Evolutionary conservation across 2,888 invertebrate genomes (phyloP).

Genomic region (Parnassius orleans): DNA sequence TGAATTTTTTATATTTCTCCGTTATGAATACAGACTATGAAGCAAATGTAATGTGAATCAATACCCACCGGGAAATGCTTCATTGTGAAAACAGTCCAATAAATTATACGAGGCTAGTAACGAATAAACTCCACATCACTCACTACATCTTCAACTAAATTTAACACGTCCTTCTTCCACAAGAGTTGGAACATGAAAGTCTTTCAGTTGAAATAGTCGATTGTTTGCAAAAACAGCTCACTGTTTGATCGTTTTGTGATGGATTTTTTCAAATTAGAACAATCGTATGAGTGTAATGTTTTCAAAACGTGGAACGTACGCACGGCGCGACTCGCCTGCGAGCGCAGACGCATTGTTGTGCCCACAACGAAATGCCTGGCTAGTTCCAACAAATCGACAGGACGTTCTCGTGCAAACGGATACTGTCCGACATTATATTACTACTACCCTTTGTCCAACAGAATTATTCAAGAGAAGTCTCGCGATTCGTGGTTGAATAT

Average conservation of each 20-base stretch:
- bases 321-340: constrained; percentile 50
- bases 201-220: constrained; percentile 41
- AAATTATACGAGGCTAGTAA: constrained; percentile 13
- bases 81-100: constrained; percentile 19
- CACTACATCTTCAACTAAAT: constrained; percentile 26
- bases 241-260: constrained; percentile 73
- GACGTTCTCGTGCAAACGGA: constrained; percentile 64
- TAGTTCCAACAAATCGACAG: constrained; percentile 50
- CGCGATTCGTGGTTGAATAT: neutral
- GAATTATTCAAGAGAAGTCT: constrained; percentile 3
- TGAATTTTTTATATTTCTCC: neutral
- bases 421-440: constrained; percentile 26
- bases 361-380: constrained; percentile 53
- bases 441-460: constrained; percentile 21
- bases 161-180: constrained; percentile 43
- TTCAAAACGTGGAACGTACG: constrained; percentile 65
- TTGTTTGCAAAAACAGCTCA: constrained; percentile 68
- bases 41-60: neutral
- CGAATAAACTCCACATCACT: constrained; percentile 44
- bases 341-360: constrained; percentile 63
- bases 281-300: constrained; percentile 68
- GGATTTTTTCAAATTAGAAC: constrained; percentile 69
- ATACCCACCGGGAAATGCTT: constrained; percentile 13
- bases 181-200: constrained; percentile 41
- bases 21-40: too few relatives aligned